These are phyloP conservation scores for Drosophila neutralis DNA, from an alignment of 2,888 invertebrate genomes.

Conservation along the genomic window DNA sequence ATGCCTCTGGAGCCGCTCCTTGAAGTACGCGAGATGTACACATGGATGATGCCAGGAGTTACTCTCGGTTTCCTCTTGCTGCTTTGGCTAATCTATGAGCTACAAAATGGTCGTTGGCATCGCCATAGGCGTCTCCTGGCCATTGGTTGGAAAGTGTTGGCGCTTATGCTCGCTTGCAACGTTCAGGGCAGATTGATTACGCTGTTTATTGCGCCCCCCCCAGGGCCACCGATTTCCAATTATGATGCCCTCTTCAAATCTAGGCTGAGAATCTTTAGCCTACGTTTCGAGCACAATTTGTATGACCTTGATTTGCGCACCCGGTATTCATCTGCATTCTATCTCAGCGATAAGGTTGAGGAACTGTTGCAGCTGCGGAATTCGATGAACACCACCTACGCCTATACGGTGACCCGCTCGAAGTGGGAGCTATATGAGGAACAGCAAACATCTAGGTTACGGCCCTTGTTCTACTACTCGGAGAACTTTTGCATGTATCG, in stretches of 20 bases:
- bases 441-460: constrained; percentile 43
- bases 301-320: constrained; percentile 59
- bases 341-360: constrained; percentile 20
- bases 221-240: constrained; percentile 21
- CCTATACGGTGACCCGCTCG: constrained; percentile 50
- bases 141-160: constrained; percentile 52
- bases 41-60: constrained; percentile 13
- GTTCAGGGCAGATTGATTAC: constrained; percentile 45
- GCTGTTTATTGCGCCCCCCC: constrained; percentile 46
- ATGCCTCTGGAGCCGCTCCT: constrained; percentile 48
- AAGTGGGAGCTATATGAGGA: constrained; percentile 64
- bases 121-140: constrained; percentile 31
- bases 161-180: constrained; percentile 36
- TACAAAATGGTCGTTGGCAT: constrained; percentile 25
- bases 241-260: constrained; percentile 37
- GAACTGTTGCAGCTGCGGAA: constrained; percentile 45
- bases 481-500: constrained; percentile 48
- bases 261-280: constrained; percentile 39
- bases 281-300: constrained; percentile 44
- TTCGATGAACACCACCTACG: constrained; percentile 56
- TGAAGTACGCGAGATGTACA: constrained; percentile 13
- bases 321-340: constrained; percentile 46
- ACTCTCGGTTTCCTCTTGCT: constrained; percentile 18
- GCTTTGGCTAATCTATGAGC: constrained; percentile 28
- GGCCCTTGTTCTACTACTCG: constrained; percentile 58